phyloP scores from a whole-genome alignment of 2,113 vertebrate species.

The Pluvialis apricaria region DNA sequence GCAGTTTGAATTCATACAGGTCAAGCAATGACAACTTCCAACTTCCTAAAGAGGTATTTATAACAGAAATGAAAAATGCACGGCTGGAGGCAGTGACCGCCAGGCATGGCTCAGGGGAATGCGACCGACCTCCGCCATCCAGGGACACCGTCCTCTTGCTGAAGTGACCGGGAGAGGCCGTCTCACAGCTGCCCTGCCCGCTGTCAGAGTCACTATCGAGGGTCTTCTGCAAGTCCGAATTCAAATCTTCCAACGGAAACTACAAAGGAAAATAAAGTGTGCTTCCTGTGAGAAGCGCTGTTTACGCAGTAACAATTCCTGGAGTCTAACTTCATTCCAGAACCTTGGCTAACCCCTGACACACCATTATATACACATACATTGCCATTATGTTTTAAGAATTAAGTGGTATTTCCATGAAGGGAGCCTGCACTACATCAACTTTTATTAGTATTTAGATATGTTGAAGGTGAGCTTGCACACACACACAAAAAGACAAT shows the following conservation, averaged over 20 bases:
- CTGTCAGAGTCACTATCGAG: constrained; percentile 82
- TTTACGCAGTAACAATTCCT: rapidly evolving
- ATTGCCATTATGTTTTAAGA: rapidly evolving
- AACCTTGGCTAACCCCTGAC: background rate
- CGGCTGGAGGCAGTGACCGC: rapidly evolving
- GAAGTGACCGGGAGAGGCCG: constrained; percentile 46
- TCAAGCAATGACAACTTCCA: background rate
- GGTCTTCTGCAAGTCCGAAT: constrained; percentile 7
- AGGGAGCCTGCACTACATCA: rapidly evolving
- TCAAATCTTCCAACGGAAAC: background rate
- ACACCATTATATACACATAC: rapidly evolving
- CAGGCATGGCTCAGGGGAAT: background rate
- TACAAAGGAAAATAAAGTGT: constrained; percentile 1
- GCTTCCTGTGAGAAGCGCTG: background rate
- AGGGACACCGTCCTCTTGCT: background rate
- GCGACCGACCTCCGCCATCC: constrained; percentile 68
- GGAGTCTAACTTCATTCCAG: rapidly evolving
- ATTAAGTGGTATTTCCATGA: rapidly evolving
- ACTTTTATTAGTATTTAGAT: rapidly evolving
- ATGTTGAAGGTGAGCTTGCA: too few relatives aligned
- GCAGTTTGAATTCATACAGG: background rate
- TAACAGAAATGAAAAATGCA: rapidly evolving
- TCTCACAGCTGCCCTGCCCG: constrained; percentile 79
- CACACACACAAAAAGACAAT: rapidly evolving
- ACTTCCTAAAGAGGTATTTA: background rate